A percentile compares a stretch with the other conserved stretches of the same genome.
phyloP scores from a whole-genome alignment of 2,888 invertebrate genomes.

The Drosophila infuscata region DNA sequence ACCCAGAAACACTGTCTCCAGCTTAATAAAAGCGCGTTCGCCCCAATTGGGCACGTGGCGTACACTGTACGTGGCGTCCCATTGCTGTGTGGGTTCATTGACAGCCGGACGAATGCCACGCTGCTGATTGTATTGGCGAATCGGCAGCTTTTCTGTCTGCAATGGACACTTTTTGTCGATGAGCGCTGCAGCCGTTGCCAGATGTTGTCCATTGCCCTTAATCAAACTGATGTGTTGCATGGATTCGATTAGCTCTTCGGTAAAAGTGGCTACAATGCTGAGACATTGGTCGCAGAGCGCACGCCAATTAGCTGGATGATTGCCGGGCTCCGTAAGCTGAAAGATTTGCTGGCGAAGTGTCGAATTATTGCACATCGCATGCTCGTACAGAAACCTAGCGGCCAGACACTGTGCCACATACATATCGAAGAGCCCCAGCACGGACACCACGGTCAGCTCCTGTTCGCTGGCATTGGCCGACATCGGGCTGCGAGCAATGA shows the following conservation, averaged over 20 bases:
- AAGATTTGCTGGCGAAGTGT: constrained; percentile 89
- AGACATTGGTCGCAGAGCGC: constrained; percentile 88
- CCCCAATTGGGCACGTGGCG: constrained; percentile 64
- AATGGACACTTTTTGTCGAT: constrained; percentile 63
- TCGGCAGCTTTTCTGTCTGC: constrained; percentile 81
- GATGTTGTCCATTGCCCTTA: constrained; percentile 39
- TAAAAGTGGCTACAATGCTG: constrained; percentile 88
- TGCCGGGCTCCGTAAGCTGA: constrained; percentile 91
- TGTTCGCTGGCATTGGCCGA: constrained; percentile 86
- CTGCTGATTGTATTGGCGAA: constrained; percentile 83
- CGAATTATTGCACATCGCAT: constrained; percentile 87
- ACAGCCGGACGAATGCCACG: constrained; percentile 82
- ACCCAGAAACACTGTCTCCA: constrained; percentile 84
- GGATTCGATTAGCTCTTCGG: constrained; percentile 87
- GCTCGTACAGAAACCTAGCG: constrained; percentile 89
- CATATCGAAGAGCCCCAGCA: constrained; percentile 86
- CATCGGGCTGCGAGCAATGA: constrained; percentile 36
- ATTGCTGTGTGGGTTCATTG: constrained; percentile 6
- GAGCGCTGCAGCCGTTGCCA: constrained; percentile 33
- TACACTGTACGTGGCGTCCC: constrained; percentile 16
- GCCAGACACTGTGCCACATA: constrained; percentile 91
- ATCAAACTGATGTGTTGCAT: constrained; percentile 81
- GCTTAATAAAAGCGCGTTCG: constrained; percentile 80
- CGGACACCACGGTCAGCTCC: constrained; percentile 87
- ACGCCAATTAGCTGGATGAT: constrained; percentile 95